These are phyloP conservation scores for Sisor rabdophorus DNA, from an alignment of 2,113 vertebrate genomes.

Conservation along the genomic window DNA sequence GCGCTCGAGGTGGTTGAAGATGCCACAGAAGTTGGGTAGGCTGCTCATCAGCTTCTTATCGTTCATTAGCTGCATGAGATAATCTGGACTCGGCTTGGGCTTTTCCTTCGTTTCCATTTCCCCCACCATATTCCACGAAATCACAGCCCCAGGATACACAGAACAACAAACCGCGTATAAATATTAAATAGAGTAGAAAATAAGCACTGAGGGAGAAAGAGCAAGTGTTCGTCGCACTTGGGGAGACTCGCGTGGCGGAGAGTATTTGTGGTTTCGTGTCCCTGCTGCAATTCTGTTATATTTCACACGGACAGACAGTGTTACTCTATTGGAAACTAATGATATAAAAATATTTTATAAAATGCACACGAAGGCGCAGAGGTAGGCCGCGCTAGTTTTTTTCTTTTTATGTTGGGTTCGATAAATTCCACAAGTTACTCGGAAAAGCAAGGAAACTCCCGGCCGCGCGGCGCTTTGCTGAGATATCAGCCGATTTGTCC, in stretches of 20 bases:
- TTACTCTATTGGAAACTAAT: conserved; percentile 37
- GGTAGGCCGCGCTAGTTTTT: conserved; percentile 40
- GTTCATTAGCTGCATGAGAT: conserved; percentile 92
- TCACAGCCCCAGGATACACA: conserved; percentile 43
- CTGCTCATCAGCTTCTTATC: conserved; percentile 90
- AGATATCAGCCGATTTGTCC: conserved; percentile 42
- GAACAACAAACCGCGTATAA: conserved; percentile 45
- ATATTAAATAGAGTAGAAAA: conserved; percentile 48
- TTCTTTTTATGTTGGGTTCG: conserved; percentile 34
- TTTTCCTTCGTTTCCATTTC: conserved; percentile 90
- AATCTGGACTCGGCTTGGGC: conserved; percentile 85
- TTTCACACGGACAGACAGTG: not conserved
- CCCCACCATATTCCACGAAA: conserved; percentile 82
- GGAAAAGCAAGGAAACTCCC: conserved; percentile 47
- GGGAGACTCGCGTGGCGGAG: conserved; percentile 27
- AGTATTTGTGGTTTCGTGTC: conserved; percentile 28
- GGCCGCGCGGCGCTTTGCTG: conserved; percentile 39
- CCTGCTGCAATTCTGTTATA: conserved; percentile 37
- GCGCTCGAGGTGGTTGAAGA: conserved; percentile 88
- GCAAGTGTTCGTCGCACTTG: conserved; percentile 53
- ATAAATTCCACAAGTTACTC: conserved; percentile 60
- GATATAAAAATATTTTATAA: conserved; percentile 27
- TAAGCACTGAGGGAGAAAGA: conserved; percentile 33
- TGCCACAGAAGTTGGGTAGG: conserved; percentile 89
- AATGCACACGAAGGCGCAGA: conserved; percentile 34